Evolutionary conservation across 1,140 invertebrate species (phyloP), one percentile per base, ranked within the genome.

Genomic region (Nylanderia fulva): DNA sequence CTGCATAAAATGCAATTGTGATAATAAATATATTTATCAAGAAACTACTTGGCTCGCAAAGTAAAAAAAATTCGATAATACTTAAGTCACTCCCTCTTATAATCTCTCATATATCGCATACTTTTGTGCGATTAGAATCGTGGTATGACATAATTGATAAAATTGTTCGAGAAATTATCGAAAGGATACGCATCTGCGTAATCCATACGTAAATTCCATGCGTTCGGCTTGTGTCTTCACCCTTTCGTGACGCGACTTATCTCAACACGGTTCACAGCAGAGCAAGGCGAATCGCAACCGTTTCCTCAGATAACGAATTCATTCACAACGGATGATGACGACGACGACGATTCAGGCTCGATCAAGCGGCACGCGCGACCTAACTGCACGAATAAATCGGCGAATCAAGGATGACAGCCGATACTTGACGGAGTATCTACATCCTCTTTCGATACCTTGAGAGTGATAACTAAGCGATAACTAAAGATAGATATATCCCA

Each of bases 281-380:
- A 54, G 79, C 54, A 42, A 39, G 61, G 21, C 85, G 77, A 84
- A 80, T 91, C 91, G 88, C 87, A 80, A 88, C 85, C 90, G 85
- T 90, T 86, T 90, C 88, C 84, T 86, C 87, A 90, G 92, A 93
- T 93, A 93, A 94, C 91, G 88, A 90, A 93, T 93, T 94, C 93
- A 94, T 94, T 94, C 91, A 94, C 90, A 91, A 93, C 54, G 66
- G n/a, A 48, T 24, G 63, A 60, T 24, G 64, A 15, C 45, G 76
- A 63, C 84, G 84, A 90, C 75, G 75, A 61, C 86, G 87, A 92
- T 91, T 89, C 86, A 88, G 84, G 83, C 42, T 89, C 71, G 69
- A 39, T 80, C 75, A 75, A 69, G 56, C 66, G 86, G 69, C 71
- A 72, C 56, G 74, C 84, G 85, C 48, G 77, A 84, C 5, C 60